A percentile compares a stretch with the other conserved stretches of the same genome.
phyloP scores from a whole-genome alignment of 1,140 invertebrate genomes.

The Achatina immaculata region DNA sequence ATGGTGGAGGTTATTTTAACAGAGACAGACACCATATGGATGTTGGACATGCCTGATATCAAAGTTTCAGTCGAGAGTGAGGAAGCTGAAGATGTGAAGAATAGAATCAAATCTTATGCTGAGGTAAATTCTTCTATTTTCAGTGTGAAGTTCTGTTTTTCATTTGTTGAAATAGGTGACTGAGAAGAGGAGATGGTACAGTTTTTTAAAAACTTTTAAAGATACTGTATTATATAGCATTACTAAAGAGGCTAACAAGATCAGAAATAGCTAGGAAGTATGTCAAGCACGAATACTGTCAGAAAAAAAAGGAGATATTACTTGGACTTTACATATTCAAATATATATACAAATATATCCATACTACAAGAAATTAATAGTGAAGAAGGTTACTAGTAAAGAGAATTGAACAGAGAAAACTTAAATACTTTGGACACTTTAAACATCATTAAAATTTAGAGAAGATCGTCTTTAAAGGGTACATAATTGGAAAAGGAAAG shows the following conservation, averaged over 20 bases:
- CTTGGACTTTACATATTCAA: too few relatives aligned
- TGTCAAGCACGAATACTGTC: too few relatives aligned
- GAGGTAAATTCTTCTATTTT: slow-evolving; percentile 54
- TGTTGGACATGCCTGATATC: slow-evolving; percentile 66
- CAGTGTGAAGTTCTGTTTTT: neutral
- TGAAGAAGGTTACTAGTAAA: too few relatives aligned
- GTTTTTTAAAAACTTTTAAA: neutral
- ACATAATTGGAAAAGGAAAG: too few relatives aligned
- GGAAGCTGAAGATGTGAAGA: slow-evolving; percentile 56
- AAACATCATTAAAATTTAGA: too few relatives aligned
- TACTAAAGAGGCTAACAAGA: neutral
- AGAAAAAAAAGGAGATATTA: too few relatives aligned
- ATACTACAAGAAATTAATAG: too few relatives aligned
- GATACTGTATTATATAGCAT: neutral
- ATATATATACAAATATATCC: too few relatives aligned
- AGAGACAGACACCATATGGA: slow-evolving; percentile 69
- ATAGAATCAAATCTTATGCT: slow-evolving; percentile 63
- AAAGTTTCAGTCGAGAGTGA: slow-evolving; percentile 64
- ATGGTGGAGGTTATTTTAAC: slow-evolving; percentile 61
- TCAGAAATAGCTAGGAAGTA: too few relatives aligned
- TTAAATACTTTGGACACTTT: too few relatives aligned
- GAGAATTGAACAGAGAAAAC: too few relatives aligned
- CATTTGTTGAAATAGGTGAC: neutral
- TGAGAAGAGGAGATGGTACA: neutral
- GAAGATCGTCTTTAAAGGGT: too few relatives aligned